These are phyloP conservation scores for Frankliniella intonsa DNA, from an alignment of 2,888 invertebrate genomes.

Conservation along the genomic window DNA sequence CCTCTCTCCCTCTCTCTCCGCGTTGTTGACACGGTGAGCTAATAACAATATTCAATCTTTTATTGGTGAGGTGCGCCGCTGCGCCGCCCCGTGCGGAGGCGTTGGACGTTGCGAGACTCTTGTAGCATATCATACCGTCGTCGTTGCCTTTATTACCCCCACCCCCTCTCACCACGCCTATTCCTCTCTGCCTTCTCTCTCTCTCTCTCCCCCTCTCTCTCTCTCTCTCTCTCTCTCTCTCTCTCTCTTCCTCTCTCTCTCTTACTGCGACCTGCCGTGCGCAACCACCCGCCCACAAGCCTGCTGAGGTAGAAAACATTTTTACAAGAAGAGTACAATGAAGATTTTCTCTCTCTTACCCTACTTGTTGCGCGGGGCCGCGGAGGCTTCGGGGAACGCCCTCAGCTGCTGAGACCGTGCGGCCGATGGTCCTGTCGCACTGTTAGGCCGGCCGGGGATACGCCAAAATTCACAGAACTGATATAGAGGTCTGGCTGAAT, in stretches of 20 bases:
- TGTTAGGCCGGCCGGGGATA: no score
- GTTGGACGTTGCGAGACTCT: background rate
- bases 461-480: no score
- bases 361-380: no score
- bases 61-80: background rate
- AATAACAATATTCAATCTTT: slow-evolving; percentile 10
- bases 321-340: no score
- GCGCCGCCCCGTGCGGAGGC: background rate
- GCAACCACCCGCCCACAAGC: background rate
- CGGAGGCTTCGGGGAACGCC: no score
- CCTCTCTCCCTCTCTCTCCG: background rate
- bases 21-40: background rate
- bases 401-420: no score
- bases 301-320: no score
- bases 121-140: background rate
- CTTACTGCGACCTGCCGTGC: background rate
- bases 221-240: background rate
- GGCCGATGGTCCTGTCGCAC: no score
- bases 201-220: background rate
- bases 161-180: no score
- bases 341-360: no score
- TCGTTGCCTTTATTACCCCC: background rate
- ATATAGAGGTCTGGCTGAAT: no score
- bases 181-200: background rate
- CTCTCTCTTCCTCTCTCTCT: background rate